phyloP scores from a whole-genome alignment of 2,113 vertebrate genomes.

The Tetrao urogallus region DNA sequence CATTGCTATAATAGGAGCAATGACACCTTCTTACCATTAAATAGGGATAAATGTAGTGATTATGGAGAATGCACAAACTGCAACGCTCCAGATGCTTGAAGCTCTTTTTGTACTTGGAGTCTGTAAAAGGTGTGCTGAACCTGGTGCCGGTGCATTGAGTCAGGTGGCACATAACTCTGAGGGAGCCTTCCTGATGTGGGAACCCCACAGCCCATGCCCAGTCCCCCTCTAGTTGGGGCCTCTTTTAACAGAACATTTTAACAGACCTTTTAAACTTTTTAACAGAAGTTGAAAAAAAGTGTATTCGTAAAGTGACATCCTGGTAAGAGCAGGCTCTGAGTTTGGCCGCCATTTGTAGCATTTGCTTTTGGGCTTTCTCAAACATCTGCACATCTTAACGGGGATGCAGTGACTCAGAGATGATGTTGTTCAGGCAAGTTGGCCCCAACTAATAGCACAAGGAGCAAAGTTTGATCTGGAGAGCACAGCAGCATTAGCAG shows the following conservation, averaged over 20 bases:
- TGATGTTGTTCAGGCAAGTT: not conserved
- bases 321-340: too few relatives aligned
- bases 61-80: accelerated
- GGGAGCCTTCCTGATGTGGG: too few relatives aligned
- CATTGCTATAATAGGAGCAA: not conserved
- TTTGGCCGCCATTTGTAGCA: too few relatives aligned
- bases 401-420: not conserved
- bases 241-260: too few relatives aligned
- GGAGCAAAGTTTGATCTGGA: not conserved
- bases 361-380: not conserved
- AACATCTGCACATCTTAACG: accelerated
- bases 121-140: not conserved
- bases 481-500: not conserved
- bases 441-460: not conserved
- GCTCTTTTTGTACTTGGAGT: not conserved
- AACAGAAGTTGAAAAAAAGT: too few relatives aligned
- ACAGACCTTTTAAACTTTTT: too few relatives aligned
- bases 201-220: too few relatives aligned
- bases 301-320: too few relatives aligned
- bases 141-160: not conserved
- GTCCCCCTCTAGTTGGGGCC: too few relatives aligned
- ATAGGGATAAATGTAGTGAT: not conserved
- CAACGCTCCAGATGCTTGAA: not conserved
- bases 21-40: not conserved
- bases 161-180: accelerated